These are phyloP conservation scores for Okamejei kenojei DNA, from an alignment of 2,797 vertebrate species.

Conservation along the genomic window DNA sequence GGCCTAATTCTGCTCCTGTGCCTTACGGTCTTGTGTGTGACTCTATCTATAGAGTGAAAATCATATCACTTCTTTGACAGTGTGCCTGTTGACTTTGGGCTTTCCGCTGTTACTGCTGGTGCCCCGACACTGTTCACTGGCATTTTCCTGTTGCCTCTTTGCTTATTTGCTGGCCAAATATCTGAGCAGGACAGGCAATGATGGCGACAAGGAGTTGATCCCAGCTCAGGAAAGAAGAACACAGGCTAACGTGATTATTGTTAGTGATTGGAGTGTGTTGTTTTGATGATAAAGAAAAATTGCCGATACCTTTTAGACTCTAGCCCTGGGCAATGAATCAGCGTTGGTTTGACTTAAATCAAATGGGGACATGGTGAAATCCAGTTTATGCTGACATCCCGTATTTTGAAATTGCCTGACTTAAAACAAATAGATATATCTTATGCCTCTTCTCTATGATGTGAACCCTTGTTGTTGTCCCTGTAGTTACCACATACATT, in stretches of 20 bases:
- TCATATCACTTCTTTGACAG: not conserved
- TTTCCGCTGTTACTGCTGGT: not conserved
- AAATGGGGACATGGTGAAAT: not conserved
- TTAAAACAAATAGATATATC: constrained; percentile 36
- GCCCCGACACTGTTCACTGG: not conserved
- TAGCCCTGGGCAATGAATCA: constrained; percentile 23
- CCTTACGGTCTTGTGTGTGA: too few relatives aligned
- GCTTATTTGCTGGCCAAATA: not conserved
- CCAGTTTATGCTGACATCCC: not conserved
- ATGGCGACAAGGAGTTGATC: not conserved
- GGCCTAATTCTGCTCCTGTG: too few relatives aligned
- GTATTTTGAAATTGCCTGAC: constrained; percentile 9
- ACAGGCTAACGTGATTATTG: not conserved
- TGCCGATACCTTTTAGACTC: not conserved
- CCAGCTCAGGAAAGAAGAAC: not conserved
- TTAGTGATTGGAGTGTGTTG: not conserved
- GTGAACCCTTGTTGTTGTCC: not conserved
- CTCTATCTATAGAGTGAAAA: not conserved
- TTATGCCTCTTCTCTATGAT: not conserved
- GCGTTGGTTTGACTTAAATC: not conserved
- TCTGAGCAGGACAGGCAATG: not conserved
- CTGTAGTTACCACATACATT: not conserved
- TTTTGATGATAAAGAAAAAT: not conserved
- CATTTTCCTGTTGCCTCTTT: not conserved
- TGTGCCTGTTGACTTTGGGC: not conserved